A percentile compares a stretch with the other conserved stretches of the same genome.
Conservation (phyloP, 2,888 invertebrate genomes). For the Pseudeuparius sepicola region DNA sequence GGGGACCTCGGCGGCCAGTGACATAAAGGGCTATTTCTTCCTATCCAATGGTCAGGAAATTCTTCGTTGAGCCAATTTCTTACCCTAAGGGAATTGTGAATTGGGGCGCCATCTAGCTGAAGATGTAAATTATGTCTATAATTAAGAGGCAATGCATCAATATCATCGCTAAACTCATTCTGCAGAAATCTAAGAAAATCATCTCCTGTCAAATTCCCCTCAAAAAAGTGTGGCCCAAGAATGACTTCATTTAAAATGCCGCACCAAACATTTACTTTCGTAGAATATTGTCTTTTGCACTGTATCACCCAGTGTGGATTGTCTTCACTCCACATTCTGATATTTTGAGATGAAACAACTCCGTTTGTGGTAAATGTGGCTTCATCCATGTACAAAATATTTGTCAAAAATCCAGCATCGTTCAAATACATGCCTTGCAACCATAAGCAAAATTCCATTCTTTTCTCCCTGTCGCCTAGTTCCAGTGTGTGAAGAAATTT, state of each 20-base stretch:
- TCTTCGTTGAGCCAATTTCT: background rate
- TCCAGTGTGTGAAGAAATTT: no score
- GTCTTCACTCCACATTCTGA: conserved; percentile 8
- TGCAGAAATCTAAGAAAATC: conserved; percentile 1
- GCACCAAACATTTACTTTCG: background rate
- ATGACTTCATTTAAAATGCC: conserved; percentile 1
- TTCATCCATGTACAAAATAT: no score
- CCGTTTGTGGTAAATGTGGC: no score
- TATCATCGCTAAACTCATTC: background rate
- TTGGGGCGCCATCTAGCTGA: background rate
- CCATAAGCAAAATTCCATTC: conserved; percentile 9
- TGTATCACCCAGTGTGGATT: conserved; percentile 9
- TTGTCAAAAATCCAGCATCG: conserved; percentile 5
- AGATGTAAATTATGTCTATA: background rate
- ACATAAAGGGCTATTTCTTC: no score
- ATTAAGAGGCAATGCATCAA: conserved; percentile 1
- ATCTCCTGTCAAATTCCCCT: background rate
- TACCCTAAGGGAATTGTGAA: background rate
- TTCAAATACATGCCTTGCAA: conserved; percentile 1
- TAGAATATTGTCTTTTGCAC: conserved; percentile 4
- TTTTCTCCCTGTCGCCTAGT: conserved; percentile 1
- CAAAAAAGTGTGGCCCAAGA: conserved; percentile 2
- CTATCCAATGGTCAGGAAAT: background rate
- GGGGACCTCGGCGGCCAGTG: no score
- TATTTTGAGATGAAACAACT: conserved; percentile 6